A percentile compares a stretch with the other conserved stretches of the same genome.
These are phyloP conservation scores for Artemisiospiza belli DNA, from an alignment of 2,113 vertebrate genomes.

Conservation along the genomic window DNA sequence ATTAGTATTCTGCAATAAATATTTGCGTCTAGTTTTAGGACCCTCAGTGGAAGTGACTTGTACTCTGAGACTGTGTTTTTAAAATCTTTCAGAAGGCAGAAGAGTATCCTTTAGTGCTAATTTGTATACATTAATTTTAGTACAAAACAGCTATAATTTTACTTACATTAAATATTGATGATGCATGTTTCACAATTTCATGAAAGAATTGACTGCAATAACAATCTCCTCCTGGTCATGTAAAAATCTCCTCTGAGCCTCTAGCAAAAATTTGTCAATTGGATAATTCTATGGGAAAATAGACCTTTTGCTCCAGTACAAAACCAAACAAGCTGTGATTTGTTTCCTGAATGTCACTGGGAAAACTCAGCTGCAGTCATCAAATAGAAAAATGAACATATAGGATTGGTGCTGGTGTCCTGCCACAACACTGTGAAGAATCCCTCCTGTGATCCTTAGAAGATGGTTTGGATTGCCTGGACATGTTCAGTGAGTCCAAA, in stretches of 20 bases:
- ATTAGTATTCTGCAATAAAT: conserved; percentile 24
- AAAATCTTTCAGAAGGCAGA: conserved; percentile 1
- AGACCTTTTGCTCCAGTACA: not conserved
- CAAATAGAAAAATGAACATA: not conserved
- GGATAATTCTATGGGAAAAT: not conserved
- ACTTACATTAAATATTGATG: conserved; percentile 44
- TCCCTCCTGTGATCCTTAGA: not conserved
- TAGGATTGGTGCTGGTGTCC: not conserved
- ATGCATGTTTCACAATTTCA: not conserved
- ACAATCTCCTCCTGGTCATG: not conserved
- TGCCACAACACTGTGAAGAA: not conserved
- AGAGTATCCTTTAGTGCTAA: not conserved
- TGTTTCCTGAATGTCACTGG: not conserved
- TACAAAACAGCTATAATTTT: conserved; percentile 30
- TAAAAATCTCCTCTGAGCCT: not conserved
- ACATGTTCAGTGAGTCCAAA: not conserved
- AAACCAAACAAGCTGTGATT: not conserved
- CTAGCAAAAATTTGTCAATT: not conserved
- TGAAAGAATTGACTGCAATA: not conserved
- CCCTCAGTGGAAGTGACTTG: not conserved
- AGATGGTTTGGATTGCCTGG: not conserved
- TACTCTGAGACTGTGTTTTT: not conserved
- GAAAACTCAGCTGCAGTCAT: not conserved
- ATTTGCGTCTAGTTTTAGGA: conserved; percentile 2
- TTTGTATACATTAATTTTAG: conserved; percentile 18